Evolutionary conservation across 2,113 vertebrate genomes (phyloP), one percentile per base, ranked within the genome.

Genomic region (Pteruthius melanotis): DNA sequence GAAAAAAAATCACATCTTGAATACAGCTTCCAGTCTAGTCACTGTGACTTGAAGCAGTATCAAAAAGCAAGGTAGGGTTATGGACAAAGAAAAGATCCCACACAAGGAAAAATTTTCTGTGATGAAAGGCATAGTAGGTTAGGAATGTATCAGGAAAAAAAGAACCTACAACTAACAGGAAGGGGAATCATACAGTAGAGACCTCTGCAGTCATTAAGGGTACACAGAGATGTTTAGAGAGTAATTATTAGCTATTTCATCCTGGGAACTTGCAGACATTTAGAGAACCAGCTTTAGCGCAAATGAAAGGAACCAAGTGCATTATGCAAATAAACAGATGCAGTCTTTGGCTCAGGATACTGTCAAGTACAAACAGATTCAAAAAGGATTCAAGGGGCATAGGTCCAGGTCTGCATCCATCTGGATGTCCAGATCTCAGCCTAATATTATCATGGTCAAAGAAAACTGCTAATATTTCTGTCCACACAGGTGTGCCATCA

Each of bases 231-330:
- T 40, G 2, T 30, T 81, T 44, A 24, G 26, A 65, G 17, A 87
- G 53, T 18, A 49, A 37, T 40, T 53, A 31, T 11, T 8, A 45
- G 4, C 13, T 68, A 26, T 74, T 75, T 87, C 11, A 27, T 33
- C 50, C 42, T 42, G 18, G 61, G 47, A 90, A 66, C 17, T 26
- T 27, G 3, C 3, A 93, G 26, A 9, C 23, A 35, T 71, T 88
- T 49, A 39, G 33, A 76, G 18, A 63, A 47, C 3, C 4, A 35
- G 7, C 6, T 68, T 76, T 33, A 83, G 37, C 7, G 39, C 16
- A 39, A 88, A 17, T 0, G 1, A 59, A 84, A 82, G 17, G 23
- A 71, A n/a, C 2, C 2, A 35, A 66, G 52, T 1, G 1, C 0
- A 2, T n/a, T 21, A 10, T 20, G 8, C 16, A 75, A 66, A 75